A percentile compares a stretch with the other conserved stretches of the same genome.
Evolutionary conservation across 1,140 invertebrate genomes (phyloP).

Genomic region (Pachypsylla venusta): DNA sequence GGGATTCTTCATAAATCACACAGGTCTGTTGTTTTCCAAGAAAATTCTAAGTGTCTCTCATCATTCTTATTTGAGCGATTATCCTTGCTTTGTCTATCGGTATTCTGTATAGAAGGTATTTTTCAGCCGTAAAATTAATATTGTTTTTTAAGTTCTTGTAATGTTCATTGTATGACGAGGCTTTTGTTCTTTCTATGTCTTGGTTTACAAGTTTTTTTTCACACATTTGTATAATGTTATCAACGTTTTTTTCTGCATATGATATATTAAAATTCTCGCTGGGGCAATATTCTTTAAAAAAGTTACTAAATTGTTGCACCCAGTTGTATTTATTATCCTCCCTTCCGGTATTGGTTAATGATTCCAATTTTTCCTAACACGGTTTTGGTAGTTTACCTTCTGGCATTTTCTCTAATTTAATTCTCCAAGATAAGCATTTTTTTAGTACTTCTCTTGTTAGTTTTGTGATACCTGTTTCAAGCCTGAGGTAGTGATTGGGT

Average conservation of each 20-base stretch:
- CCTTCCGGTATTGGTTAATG: not conserved
- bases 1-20: not conserved
- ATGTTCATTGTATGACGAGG: not conserved
- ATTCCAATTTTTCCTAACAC: not conserved
- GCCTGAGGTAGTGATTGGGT: not conserved
- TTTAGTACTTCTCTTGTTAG: not conserved
- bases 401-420: not conserved
- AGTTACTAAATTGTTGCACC: not conserved
- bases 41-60: not conserved
- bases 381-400: not conserved
- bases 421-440: not conserved
- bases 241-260: not conserved
- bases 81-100: not conserved
- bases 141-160: not conserved
- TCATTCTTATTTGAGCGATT: not conserved
- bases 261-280: not conserved
- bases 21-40: not conserved
- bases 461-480: not conserved
- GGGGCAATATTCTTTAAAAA: not conserved
- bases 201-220: not conserved
- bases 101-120: not conserved
- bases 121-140: not conserved
- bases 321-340: not conserved
- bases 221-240: not conserved
- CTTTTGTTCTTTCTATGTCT: not conserved